Evolutionary conservation across 2,113 vertebrate species (phyloP).

Genomic region (Alectura lathami): DNA sequence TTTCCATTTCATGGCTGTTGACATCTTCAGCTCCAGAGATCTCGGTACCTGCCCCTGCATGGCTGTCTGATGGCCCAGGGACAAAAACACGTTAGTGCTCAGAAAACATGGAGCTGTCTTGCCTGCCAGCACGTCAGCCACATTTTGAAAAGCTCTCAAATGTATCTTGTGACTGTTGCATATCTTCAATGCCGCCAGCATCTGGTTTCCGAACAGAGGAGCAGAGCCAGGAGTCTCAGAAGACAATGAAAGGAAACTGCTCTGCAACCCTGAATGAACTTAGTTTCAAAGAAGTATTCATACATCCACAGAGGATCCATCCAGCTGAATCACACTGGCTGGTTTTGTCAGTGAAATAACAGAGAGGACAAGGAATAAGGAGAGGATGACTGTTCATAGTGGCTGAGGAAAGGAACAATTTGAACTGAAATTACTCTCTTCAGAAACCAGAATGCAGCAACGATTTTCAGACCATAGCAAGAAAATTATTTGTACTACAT

Average conservation of each 20-base stretch:
- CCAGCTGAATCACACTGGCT: not conserved
- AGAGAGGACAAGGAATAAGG: not conserved
- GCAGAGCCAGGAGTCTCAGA: not conserved
- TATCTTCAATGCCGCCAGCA: not conserved
- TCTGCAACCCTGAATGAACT: conserved; percentile 30
- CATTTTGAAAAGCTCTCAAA: not conserved
- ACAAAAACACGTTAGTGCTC: not conserved
- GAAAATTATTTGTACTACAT: not conserved
- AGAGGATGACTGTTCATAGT: not conserved
- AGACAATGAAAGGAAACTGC: conserved; percentile 33
- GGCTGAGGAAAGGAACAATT: not conserved
- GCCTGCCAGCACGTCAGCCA: not conserved
- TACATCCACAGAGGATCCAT: not conserved
- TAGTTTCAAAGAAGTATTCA: conserved; percentile 6
- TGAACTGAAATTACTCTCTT: not conserved
- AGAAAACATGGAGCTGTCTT: not conserved
- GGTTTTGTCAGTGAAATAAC: not conserved
- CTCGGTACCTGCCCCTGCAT: not conserved
- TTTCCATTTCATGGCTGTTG: not conserved
- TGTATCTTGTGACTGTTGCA: not conserved
- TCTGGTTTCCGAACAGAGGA: not conserved
- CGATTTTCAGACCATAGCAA: not conserved
- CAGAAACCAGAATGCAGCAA: not conserved
- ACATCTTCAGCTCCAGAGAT: not conserved
- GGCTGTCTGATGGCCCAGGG: not conserved